These are phyloP conservation scores for Scomber japonicus DNA, from an alignment of 2,113 vertebrate genomes.

Conservation along the genomic window DNA sequence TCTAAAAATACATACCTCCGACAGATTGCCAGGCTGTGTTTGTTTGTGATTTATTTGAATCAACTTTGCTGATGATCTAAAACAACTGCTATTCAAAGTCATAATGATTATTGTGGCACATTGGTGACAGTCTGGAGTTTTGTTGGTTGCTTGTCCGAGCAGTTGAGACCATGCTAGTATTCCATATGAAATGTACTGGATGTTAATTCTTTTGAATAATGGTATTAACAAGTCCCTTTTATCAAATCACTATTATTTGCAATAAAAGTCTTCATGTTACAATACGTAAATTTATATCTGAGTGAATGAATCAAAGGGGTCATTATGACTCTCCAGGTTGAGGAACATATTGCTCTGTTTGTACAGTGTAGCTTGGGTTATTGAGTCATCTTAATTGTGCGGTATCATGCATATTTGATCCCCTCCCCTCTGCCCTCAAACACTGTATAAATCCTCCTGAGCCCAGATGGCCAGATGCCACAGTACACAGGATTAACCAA, in stretches of 20 bases:
- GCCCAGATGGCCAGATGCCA: conserved; percentile 69
- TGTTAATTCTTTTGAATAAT: conserved; percentile 81
- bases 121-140: conserved; percentile 77
- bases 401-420: conserved; percentile 71
- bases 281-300: conserved; percentile 73
- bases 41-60: conserved; percentile 74
- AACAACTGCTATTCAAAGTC: conserved; percentile 67
- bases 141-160: conserved; percentile 75
- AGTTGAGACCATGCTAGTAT: conserved; percentile 75
- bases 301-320: conserved; percentile 69
- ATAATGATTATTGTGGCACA: conserved; percentile 78
- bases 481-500: conserved; percentile 61
- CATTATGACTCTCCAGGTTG: background rate
- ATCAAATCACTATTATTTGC: conserved; percentile 80
- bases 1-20: conserved; percentile 75
- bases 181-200: conserved; percentile 81
- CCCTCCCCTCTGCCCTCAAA: conserved; percentile 50
- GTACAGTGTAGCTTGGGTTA: conserved; percentile 34
- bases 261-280: conserved; percentile 82
- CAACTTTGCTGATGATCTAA: conserved; percentile 66
- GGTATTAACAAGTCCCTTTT: conserved; percentile 80
- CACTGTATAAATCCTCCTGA: conserved; percentile 48
- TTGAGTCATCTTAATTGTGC: conserved; percentile 58
- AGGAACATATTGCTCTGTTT: conserved; percentile 19
- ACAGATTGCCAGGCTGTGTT: conserved; percentile 64